Conservation (phyloP, 2,888 invertebrate species). For the Trichogramma evanescens region DNA sequence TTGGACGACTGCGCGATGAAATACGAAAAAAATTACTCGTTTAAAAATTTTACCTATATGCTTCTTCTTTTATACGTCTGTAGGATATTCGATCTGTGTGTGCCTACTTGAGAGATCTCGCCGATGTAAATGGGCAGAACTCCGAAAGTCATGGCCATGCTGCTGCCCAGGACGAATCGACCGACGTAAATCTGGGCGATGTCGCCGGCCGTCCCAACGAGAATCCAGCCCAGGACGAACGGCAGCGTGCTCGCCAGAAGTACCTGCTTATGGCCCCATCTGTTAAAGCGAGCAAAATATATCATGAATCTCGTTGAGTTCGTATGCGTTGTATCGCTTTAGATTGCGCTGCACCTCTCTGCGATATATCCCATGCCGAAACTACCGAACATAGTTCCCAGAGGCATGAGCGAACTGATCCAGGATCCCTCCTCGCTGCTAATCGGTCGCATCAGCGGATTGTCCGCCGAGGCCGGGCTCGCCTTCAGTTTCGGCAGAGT, state of each 20-base stretch:
- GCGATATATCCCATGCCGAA: constrained; percentile 62
- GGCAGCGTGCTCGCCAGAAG: constrained; percentile 60
- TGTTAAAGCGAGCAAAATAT: constrained; percentile 25
- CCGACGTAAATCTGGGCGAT: constrained; percentile 53
- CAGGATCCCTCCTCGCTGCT: constrained; percentile 59
- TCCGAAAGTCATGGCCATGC: constrained; percentile 63
- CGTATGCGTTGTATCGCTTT: too few relatives aligned
- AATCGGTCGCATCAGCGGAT: constrained; percentile 49
- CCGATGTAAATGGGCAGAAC: constrained; percentile 79
- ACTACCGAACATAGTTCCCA: constrained; percentile 65
- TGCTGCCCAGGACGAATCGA: constrained; percentile 57
- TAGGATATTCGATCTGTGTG: background rate
- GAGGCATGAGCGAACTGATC: constrained; percentile 64
- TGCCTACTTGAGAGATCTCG: constrained; percentile 66
- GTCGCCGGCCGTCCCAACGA: constrained; percentile 54
- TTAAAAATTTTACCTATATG: background rate
- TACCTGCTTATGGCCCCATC: constrained; percentile 63
- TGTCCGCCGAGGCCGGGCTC: constrained; percentile 27
- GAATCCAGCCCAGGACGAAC: constrained; percentile 62
- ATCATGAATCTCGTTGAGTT: too few relatives aligned
- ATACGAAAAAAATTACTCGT: background rate
- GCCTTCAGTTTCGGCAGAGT: constrained; percentile 32
- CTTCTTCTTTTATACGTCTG: too few relatives aligned
- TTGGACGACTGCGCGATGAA: constrained; percentile 55
- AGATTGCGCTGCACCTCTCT: constrained; percentile 41